Evolutionary conservation across 1,140 invertebrate genomes (phyloP), one percentile per base, ranked within the genome.

Genomic region (Lethocerus indicus): DNA sequence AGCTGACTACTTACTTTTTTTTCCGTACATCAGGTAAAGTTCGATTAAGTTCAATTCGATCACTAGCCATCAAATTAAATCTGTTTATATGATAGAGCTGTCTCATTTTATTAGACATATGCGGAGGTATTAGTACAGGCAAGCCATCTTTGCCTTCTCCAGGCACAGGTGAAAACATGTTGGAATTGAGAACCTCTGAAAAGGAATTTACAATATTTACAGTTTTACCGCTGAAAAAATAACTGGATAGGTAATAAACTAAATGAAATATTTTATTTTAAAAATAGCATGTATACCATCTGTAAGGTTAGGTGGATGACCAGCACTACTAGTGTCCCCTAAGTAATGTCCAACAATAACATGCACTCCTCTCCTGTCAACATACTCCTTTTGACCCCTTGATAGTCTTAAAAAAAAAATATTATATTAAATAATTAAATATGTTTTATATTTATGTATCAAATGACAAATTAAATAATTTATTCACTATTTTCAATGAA

Each of bases 21-120:
- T 78, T 81, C 50, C 92, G 65, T 52, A 90, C 81, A 67, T 96
- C 91, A n/a, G 87, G 89, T 46, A 96, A 68, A 47, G 75, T 78
- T 60, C 92, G 71, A 63, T 95, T 92, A 25, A 96, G 69, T 12
- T 89, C 83, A 60, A 95, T 92, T 55, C 78, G 75, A 69, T 96
- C 92, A 62, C 87, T 90, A 27, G 86, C 90, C 66, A 92, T 67
- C 51, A 94, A 68, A 66, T 94, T 93, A 61, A 92, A 94, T 32
- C 83, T 76, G 66, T 94, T 91, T 36, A 93, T 80, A 57, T 79
- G 73, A 63, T 83, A 92, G 3, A 91, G 71, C 52, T 83, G 77
- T 57, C 83, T 78, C 71, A 86, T 85, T 58, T 75, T 71, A 23
- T 78, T 68, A 46, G 80, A 68, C 58, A 91, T 82, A 59, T 77